A percentile compares a stretch with the other conserved stretches of the same genome.
phyloP scores from a whole-genome alignment of 30 jellyfish, hydroid and myxozoan species.

The Clytia hemisphaerica region DNA sequence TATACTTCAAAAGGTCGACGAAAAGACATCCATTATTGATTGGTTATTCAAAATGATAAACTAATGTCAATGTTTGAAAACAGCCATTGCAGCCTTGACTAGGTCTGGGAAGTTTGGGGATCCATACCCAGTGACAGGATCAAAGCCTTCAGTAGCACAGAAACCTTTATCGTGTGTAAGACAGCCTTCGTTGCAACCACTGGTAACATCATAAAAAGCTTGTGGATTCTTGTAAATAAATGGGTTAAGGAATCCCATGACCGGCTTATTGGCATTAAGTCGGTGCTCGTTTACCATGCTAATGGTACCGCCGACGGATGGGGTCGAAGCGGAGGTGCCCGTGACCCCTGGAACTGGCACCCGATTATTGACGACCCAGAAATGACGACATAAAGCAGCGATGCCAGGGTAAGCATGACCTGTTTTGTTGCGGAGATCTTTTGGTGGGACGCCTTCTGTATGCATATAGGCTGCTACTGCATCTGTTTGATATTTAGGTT shows the following conservation, averaged over 20 bases:
- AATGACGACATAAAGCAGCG: constrained; percentile 80
- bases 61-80: neutral
- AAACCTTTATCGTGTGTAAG: constrained; percentile 81
- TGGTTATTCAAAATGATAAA: no score
- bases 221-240: constrained; percentile 72
- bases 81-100: constrained; percentile 66
- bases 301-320: constrained; percentile 95
- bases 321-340: constrained; percentile 98
- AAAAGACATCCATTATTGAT: no score
- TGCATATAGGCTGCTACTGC: constrained; percentile 54
- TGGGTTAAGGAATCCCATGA: constrained; percentile 93
- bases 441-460: constrained; percentile 61
- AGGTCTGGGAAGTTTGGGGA: constrained; percentile 87
- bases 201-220: constrained; percentile 68
- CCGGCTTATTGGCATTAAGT: constrained; percentile 70
- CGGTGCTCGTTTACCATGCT: constrained; percentile 89
- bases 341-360: constrained; percentile 98
- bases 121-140: constrained; percentile 99
- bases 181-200: constrained; percentile 97
- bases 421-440: constrained; percentile 60
- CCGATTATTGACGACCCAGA: constrained; percentile 91
- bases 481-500: constrained; percentile 68
- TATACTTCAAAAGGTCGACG: no score
- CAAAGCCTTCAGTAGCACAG: constrained; percentile 84
- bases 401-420: constrained; percentile 96